Evolutionary conservation across 2,888 invertebrate genomes (phyloP).

Genomic region (Drosophila colorata): DNA sequence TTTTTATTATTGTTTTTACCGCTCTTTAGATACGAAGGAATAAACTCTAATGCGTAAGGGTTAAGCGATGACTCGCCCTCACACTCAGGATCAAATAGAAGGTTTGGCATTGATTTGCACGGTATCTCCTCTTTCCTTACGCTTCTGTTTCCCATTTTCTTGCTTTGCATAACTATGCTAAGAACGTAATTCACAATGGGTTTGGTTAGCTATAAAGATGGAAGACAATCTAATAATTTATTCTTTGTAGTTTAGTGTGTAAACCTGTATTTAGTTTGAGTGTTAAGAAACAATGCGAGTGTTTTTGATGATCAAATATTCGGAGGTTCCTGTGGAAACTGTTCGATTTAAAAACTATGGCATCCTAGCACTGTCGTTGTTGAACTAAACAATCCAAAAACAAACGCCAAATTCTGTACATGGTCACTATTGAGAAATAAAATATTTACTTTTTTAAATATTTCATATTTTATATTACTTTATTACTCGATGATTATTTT

Average conservation of each 20-base stretch:
- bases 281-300: constrained; percentile 23
- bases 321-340: constrained; percentile 19
- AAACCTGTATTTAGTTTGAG: constrained; percentile 28
- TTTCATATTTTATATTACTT: too few species aligned
- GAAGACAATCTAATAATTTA: constrained; percentile 38
- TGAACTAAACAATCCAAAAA: neutral
- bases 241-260: constrained; percentile 17
- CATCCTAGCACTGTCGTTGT: constrained; percentile 7
- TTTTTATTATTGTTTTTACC: neutral
- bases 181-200: constrained; percentile 4
- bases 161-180: constrained; percentile 16
- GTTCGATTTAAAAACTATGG: constrained; percentile 13
- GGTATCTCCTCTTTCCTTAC: constrained; percentile 19
- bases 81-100: neutral
- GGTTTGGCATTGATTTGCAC: constrained; percentile 25
- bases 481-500: too few species aligned
- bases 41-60: constrained; percentile 44
- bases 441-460: too few species aligned
- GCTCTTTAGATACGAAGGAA: constrained; percentile 38
- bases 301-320: constrained; percentile 14
- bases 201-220: constrained; percentile 6
- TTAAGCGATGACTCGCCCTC: constrained; percentile 36
- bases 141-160: constrained; percentile 17
- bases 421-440: too few species aligned
- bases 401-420: too few species aligned